These are phyloP conservation scores for Centropus bengalensis DNA, from an alignment of 2,113 vertebrate genomes.

Conservation along the genomic window DNA sequence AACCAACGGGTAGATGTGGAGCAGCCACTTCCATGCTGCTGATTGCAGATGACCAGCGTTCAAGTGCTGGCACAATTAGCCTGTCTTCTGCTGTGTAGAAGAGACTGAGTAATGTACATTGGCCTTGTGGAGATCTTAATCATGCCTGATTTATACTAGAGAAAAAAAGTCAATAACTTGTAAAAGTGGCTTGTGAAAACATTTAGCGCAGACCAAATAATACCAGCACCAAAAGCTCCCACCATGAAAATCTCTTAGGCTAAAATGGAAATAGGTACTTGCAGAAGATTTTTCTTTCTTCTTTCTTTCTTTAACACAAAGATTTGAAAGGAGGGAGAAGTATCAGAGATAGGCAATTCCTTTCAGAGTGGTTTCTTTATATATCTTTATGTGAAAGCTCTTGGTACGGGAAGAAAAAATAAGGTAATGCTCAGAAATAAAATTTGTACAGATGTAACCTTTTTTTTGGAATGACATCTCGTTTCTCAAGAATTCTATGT, in stretches of 20 bases:
- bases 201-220: background rate
- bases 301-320: background rate
- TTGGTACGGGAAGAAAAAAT: conserved; percentile 45
- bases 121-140: background rate
- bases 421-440: conserved; percentile 36
- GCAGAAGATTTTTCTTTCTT: background rate
- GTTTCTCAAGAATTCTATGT: conserved; percentile 39
- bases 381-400: background rate
- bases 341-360: background rate
- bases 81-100: background rate
- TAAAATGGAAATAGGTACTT: background rate
- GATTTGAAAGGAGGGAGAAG: background rate
- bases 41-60: fast-evolving
- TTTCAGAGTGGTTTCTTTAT: conserved; percentile 12
- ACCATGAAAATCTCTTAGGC: background rate
- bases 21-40: fast-evolving
- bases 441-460: conserved; percentile 15
- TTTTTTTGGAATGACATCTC: conserved; percentile 39
- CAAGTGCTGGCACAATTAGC: background rate
- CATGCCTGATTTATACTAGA: background rate
- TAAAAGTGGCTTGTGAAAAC: background rate
- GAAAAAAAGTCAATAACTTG: background rate
- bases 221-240: background rate
- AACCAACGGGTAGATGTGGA: fast-evolving
- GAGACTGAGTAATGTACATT: background rate